phyloP scores from a whole-genome alignment of 2,797 vertebrate species.

The Danio aesculapii region DNA sequence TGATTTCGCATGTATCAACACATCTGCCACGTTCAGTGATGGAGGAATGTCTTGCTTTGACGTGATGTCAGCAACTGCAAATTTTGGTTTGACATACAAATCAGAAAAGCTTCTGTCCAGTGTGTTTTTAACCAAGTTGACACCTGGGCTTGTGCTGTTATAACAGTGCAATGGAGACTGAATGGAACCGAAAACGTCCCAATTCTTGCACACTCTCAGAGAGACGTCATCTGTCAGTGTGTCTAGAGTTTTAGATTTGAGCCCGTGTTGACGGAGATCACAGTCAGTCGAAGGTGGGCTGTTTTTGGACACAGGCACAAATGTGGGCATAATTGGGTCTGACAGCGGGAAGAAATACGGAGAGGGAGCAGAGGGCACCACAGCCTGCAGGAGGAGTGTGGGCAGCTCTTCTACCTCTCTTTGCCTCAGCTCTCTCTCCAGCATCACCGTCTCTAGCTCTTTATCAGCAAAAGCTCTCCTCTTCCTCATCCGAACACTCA shows the following conservation, averaged over 20 bases:
- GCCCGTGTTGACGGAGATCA: conserved; percentile 66
- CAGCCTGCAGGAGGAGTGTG: conserved; percentile 65
- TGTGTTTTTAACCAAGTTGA: conserved; percentile 56
- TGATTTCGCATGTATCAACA: conserved; percentile 41
- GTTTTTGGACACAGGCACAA: conserved; percentile 69
- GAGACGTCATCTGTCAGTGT: conserved; percentile 30
- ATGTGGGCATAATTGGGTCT: conserved; percentile 65
- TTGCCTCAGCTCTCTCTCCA: conserved; percentile 77
- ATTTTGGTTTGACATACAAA: conserved; percentile 33
- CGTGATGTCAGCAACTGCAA: conserved; percentile 32
- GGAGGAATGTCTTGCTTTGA: conserved; percentile 42
- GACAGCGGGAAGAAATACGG: conserved; percentile 69
- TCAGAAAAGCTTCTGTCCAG: conserved; percentile 47
- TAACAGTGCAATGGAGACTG: conserved; percentile 24
- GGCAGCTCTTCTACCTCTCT: conserved; percentile 71
- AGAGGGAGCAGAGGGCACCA: conserved; percentile 59
- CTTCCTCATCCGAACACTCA: conserved; percentile 81
- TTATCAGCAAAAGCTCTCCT: conserved; percentile 78
- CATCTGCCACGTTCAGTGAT: conserved; percentile 16
- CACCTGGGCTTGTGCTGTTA: conserved; percentile 16
- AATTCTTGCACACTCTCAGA: conserved; percentile 50
- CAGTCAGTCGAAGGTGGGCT: conserved; percentile 65
- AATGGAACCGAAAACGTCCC: conserved; percentile 47
- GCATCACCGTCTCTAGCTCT: conserved; percentile 81
- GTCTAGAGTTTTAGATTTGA: conserved; percentile 63